Evolutionary conservation across 2,113 vertebrate genomes (phyloP).

Genomic region (Crypturellus undulatus): DNA sequence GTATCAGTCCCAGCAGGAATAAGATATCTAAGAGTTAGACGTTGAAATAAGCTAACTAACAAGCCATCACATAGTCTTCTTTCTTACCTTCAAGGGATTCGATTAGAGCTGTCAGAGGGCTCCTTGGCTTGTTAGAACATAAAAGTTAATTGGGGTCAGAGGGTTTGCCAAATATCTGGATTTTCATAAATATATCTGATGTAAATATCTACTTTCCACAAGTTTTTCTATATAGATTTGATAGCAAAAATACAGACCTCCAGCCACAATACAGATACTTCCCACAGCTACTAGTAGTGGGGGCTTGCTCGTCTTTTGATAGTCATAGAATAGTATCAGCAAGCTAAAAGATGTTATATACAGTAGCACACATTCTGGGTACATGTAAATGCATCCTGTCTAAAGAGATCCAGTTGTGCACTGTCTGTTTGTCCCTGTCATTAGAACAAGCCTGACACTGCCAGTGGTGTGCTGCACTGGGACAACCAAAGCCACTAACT

Average conservation of each 20-base stretch:
- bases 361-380: accelerated
- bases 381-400: not conserved
- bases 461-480: not conserved
- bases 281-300: not conserved
- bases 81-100: not conserved
- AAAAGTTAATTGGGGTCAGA: not conserved
- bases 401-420: not conserved
- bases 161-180: not conserved
- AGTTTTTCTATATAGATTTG: not conserved
- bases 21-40: not conserved
- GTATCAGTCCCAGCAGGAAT: not conserved
- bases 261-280: not conserved
- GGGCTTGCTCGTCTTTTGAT: not conserved
- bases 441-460: not conserved
- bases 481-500: not conserved
- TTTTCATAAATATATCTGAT: not conserved
- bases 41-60: slow-evolving; percentile 14
- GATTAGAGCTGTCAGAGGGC: not conserved
- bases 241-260: not conserved
- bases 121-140: not conserved
- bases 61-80: not conserved
- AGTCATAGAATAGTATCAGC: accelerated
- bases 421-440: not conserved
- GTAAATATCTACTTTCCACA: not conserved
- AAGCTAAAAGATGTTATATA: not conserved